phyloP scores from a whole-genome alignment of 2,888 invertebrate species.

The Teleiodes luculella region DNA sequence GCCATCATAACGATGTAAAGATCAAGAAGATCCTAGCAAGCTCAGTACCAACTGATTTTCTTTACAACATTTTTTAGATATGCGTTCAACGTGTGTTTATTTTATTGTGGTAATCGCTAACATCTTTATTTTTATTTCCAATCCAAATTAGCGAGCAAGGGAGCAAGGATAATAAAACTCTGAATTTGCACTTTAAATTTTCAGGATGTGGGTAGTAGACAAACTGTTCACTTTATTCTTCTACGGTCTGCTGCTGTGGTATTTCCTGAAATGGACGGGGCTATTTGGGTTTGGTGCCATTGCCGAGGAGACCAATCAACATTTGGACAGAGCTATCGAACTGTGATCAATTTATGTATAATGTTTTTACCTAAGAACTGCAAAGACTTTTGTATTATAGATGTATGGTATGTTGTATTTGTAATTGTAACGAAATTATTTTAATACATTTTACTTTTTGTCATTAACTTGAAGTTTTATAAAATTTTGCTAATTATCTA shows the following conservation, averaged over 20 bases:
- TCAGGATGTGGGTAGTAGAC: conserved; percentile 27
- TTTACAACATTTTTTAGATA: no score
- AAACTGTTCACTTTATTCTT: conserved; percentile 18
- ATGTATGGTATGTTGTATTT: not conserved
- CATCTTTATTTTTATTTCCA: no score
- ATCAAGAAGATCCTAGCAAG: no score
- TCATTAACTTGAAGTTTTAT: not conserved
- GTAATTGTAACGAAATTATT: not conserved
- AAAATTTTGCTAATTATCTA: no score
- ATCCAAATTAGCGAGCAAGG: no score
- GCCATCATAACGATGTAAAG: no score
- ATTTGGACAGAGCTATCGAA: not conserved
- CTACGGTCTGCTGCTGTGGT: conserved; percentile 22
- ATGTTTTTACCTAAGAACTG: not conserved
- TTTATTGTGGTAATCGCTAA: no score
- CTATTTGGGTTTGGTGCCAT: not conserved
- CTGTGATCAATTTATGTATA: not conserved
- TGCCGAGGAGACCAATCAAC: not conserved
- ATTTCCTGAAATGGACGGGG: conserved; percentile 1
- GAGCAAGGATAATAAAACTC: no score
- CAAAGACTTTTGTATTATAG: conserved; percentile 1
- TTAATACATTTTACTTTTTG: not conserved
- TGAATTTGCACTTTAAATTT: conserved; percentile 7
- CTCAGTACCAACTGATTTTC: no score
- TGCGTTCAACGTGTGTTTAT: no score